Evolutionary conservation across 2,888 invertebrate genomes (phyloP), one percentile per base, ranked within the genome.

Genomic region (Therioaphis trifolii): DNA sequence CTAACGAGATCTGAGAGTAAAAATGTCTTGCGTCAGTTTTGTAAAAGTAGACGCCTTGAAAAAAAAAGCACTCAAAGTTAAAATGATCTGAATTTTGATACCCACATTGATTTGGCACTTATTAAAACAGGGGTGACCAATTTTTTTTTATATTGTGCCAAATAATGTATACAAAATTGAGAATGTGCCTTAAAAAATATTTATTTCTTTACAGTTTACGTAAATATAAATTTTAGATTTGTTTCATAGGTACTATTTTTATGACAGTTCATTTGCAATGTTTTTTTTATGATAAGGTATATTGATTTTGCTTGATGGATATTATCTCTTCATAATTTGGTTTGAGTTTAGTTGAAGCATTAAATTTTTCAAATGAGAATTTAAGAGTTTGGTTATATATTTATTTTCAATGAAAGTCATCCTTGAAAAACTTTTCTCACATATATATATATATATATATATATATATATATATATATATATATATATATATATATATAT

Each of bases 281-380:
- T 43, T 68, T 68, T 68, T 68, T 68, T 43, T 68, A 21, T 68
- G 68, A 40, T 68, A 40, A 68, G 68, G 68, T 68, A 43, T 72
- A 35, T 75, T 75, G 75, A 75, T 58, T 76, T 76, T 61, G 43
- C 46, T 76, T 76, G 0, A 55, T 74, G 55, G 75, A 75, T 75
- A 75, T 75, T 75, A 77, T 77, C 63, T 77, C 76, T 66, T 77
- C 66, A 21, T 77, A 77, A 77, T 77, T 77, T 77, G 63, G 66
- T 77, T 77, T 27, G 66, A 77, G 77, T 66, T 77, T 77, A 77
- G 77, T 77, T 77, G 66, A 77, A 66, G 77, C 77, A 77, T 77
- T 66, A 77, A 46, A 77, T 77, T 66, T 77, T 66, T 77, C 12
- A 66, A 77, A 35, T 77, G 66, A 77, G 77, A 66, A 77, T 77